Evolutionary conservation across 2,888 invertebrate species (phyloP).

Genomic region (Zelleria hepariella): DNA sequence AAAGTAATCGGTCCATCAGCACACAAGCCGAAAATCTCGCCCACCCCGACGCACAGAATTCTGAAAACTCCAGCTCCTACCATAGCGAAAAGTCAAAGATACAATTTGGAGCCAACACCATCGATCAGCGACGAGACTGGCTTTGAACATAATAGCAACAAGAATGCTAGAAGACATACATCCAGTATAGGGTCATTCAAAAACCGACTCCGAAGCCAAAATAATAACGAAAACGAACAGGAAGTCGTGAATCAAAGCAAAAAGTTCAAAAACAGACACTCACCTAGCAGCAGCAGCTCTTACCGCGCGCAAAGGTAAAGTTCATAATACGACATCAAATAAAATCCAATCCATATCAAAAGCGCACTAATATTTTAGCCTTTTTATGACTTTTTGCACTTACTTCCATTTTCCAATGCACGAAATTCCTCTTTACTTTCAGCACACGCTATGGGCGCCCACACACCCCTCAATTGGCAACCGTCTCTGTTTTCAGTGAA

Average conservation of each 20-base stretch:
- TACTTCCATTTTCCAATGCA: background rate
- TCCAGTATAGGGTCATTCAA: slow-evolving; percentile 66
- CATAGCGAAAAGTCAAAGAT: slow-evolving; percentile 64
- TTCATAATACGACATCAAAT: background rate
- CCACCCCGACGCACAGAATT: slow-evolving; percentile 77
- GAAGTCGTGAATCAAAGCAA: slow-evolving; percentile 48
- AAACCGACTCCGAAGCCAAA: slow-evolving; percentile 66
- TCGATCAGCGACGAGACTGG: slow-evolving; percentile 71
- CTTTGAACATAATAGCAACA: slow-evolving; percentile 45
- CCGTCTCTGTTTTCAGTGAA: slow-evolving; percentile 78
- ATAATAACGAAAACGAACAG: slow-evolving; percentile 47
- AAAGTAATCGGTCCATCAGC: slow-evolving; percentile 68
- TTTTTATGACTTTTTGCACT: background rate
- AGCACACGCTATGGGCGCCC: slow-evolving; percentile 60
- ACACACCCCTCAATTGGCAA: slow-evolving; percentile 73
- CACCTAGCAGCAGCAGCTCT: slow-evolving; percentile 20
- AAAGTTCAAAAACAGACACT: slow-evolving; percentile 59
- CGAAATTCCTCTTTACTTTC: slow-evolving; percentile 40
- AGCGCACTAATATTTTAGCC: no score
- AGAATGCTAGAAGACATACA: slow-evolving; percentile 69
- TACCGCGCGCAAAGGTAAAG: slow-evolving; percentile 57
- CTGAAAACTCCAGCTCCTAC: slow-evolving; percentile 83
- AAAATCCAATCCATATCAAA: no score
- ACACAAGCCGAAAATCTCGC: slow-evolving; percentile 76
- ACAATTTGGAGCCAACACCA: slow-evolving; percentile 77